Base-by-base conservation (phyloP, 2,113 vertebrate genomes). In the Chrysochloris asiatica region DNA sequence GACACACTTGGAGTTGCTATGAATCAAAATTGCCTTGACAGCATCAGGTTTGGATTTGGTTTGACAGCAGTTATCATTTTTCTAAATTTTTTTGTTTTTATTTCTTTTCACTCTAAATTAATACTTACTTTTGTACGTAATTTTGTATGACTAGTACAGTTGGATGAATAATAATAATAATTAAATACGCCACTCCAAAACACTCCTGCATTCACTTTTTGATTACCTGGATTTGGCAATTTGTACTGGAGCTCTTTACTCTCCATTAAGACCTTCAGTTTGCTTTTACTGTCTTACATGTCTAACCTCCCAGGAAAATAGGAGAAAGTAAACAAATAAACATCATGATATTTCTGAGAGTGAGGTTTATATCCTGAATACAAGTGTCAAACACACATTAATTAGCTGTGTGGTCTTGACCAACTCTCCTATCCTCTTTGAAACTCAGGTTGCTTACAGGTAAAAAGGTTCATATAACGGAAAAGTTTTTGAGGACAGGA, bases 11-110 rank as follows among this genome's bases (percentile, higher is more conserved):
- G n/a, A n/a, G n/a, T n/a, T n/a, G n/a, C n/a, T n/a, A n/a, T n/a
- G n/a, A n/a, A n/a, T n/a, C n/a, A n/a, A n/a, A n/a, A n/a, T n/a
- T n/a, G n/a, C n/a, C n/a, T n/a, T n/a, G n/a, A n/a, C n/a, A n/a
- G n/a, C n/a, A n/a, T n/a, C n/a, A n/a, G n/a, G n/a, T n/a, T 54
- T 22, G 19, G 21, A 21, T 22, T 54, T 52, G 50, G 17, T 17
- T 52, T 54, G 52, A 21, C 24, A 54, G 17, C 61, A 10, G 79
- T n/a, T n/a, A n/a, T n/a, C n/a, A n/a, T n/a, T n/a, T n/a, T n/a
- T 89, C 47, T 87, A 83, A 63, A 76, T 56, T 65, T 87, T 73
- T 47, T 86, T n/a, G n/a, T n/a, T n/a, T n/a, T n/a, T 19, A 28
- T 82, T 56, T 79, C n/a, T 54, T 61, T 71, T 63, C n/a, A n/a